Evolutionary conservation across 1,140 invertebrate genomes (phyloP).

Genomic region (Pollicipes pollicipes): DNA sequence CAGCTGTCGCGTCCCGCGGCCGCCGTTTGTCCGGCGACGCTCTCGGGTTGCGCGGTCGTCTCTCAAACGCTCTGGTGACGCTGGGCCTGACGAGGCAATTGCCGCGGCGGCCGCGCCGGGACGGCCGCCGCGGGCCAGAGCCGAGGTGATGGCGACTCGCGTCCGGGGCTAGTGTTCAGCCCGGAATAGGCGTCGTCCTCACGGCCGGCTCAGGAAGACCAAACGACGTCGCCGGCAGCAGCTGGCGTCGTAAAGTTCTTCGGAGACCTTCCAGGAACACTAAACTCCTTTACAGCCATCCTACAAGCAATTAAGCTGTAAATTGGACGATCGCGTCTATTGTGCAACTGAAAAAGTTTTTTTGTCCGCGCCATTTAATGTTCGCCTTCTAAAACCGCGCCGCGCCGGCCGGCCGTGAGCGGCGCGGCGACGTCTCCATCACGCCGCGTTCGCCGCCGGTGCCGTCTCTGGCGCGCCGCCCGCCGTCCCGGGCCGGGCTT

Average conservation of each 20-base stretch:
- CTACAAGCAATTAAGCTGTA: not conserved
- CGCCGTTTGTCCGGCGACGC: no score
- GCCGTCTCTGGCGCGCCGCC: no score
- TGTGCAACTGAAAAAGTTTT: not conserved
- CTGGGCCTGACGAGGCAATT: not conserved
- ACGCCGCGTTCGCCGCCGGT: conserved; percentile 10
- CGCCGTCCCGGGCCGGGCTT: no score
- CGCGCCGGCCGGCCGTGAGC: not conserved
- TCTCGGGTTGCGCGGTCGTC: not conserved
- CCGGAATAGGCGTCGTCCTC: no score
- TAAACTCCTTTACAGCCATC: not conserved
- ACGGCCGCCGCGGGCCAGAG: no score
- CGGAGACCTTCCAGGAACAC: not conserved
- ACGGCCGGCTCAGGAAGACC: no score
- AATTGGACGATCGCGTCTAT: not conserved
- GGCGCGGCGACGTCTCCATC: conserved; percentile 8
- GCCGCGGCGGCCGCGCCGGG: no score
- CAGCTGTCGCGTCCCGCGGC: not conserved
- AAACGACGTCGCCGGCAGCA: not conserved
- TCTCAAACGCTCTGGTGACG: not conserved
- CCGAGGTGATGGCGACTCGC: not conserved
- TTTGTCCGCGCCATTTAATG: not conserved
- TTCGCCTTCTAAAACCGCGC: not conserved
- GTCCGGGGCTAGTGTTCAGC: not conserved
- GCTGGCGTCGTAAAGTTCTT: not conserved